Percentiles rank a stretch among this genome's conserved stretches.
These are phyloP conservation scores for Mormyrops boulengeri DNA, from an alignment of 2,797 vertebrate species.

Conservation along the genomic window DNA sequence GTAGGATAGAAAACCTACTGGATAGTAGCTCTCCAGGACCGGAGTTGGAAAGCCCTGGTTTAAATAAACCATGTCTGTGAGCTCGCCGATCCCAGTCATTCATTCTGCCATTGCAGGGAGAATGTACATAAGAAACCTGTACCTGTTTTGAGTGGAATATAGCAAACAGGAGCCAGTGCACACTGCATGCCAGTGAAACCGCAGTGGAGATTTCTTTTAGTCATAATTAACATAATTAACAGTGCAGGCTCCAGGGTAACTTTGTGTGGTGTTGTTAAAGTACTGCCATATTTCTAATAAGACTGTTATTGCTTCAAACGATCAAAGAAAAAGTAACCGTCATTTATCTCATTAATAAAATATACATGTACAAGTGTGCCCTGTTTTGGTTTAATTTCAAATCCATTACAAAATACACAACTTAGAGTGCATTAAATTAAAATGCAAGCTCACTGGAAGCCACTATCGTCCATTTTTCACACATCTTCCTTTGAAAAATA, in stretches of 20 bases:
- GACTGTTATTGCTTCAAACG: conserved; percentile 1
- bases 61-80: not conserved
- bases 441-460: not conserved
- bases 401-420: conserved; percentile 2
- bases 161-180: not conserved
- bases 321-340: not conserved
- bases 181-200: not conserved
- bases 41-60: not conserved
- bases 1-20: not conserved
- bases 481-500: not conserved
- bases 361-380: not conserved
- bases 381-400: not conserved
- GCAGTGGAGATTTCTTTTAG: not conserved
- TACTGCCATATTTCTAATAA: not conserved
- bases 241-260: not conserved
- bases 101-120: not conserved
- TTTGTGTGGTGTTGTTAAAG: not conserved
- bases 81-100: not conserved
- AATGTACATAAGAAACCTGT: not conserved
- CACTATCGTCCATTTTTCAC: not conserved
- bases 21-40: not conserved
- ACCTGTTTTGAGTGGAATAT: not conserved
- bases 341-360: not conserved
- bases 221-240: not conserved
- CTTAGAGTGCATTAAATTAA: not conserved